Evolutionary conservation across 92 coral and sea anemone genomes (phyloP).

Genomic region (Plumapathes pennacea): DNA sequence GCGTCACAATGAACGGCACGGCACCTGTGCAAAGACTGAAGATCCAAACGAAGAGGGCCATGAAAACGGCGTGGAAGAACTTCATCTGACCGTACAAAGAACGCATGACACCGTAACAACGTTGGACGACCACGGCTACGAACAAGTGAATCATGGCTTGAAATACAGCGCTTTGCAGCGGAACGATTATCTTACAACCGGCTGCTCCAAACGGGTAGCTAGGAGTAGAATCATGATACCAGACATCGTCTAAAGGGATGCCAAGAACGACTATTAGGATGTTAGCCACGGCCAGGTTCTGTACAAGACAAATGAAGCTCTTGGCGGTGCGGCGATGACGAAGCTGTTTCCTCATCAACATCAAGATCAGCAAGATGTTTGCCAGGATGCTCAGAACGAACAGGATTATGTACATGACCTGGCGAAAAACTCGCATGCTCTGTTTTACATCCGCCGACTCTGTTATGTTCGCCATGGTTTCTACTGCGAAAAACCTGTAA

Average conservation of each 20-base stretch:
- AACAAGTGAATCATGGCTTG: conserved; percentile 76
- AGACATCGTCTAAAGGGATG: conserved; percentile 77
- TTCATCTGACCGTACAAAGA: conserved; percentile 69
- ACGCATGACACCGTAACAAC: conserved; percentile 62
- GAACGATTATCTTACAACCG: conserved; percentile 77
- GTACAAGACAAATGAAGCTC: conserved; percentile 72
- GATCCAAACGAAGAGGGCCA: conserved; percentile 59
- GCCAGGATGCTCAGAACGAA: conserved; percentile 51
- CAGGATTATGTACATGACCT: conserved; percentile 56
- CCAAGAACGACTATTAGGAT: conserved; percentile 56
- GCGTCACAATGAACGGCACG: conserved; percentile 55
- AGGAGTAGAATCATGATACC: conserved; percentile 54
- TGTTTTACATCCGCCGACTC: conserved; percentile 28
- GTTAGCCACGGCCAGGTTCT: conserved; percentile 79
- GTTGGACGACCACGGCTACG: conserved; percentile 71
- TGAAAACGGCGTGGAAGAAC: conserved; percentile 21
- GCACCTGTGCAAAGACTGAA: conserved; percentile 61
- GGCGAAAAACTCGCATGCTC: conserved; percentile 46
- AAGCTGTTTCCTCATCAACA: conserved; percentile 64
- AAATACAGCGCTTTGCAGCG: conserved; percentile 69
- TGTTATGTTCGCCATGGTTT: too few species aligned
- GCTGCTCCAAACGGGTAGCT: conserved; percentile 65
- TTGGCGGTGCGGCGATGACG: conserved; percentile 75
- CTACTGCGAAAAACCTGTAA: too few species aligned
- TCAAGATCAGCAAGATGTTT: conserved; percentile 59